These are phyloP conservation scores for Rotaria magnacalcarata DNA, from an alignment of 2,888 invertebrate species.

Conservation along the genomic window DNA sequence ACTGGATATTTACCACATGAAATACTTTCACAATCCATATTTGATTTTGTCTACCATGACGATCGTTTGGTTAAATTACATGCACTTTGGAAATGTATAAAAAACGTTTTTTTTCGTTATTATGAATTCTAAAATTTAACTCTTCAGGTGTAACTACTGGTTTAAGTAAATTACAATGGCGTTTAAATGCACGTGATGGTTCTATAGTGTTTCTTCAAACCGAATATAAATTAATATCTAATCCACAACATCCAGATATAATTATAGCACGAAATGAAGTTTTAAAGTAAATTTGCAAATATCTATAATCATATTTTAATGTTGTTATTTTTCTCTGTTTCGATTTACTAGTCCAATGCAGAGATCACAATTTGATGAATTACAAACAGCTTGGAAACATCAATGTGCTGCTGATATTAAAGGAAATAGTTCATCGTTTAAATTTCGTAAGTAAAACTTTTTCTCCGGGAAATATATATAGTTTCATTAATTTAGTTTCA, in stretches of 20 bases:
- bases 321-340: neutral
- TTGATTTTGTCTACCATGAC: slow-evolving; percentile 16
- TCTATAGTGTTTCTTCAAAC: slow-evolving; percentile 10
- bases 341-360: neutral
- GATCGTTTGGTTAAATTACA: slow-evolving; percentile 33
- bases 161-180: slow-evolving; percentile 29
- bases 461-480: too few relatives aligned
- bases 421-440: slow-evolving; percentile 30
- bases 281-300: neutral
- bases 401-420: slow-evolving; percentile 26
- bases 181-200: neutral
- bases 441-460: neutral
- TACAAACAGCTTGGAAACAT: neutral
- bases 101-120: neutral
- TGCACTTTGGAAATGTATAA: slow-evolving; percentile 19
- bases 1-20: slow-evolving; percentile 34
- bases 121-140: too few relatives aligned
- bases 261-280: slow-evolving; percentile 30
- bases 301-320: neutral
- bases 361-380: neutral
- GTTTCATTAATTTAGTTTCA: neutral
- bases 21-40: slow-evolving; percentile 5
- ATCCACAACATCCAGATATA: neutral
- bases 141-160: neutral
- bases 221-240: neutral